Percentiles rank a stretch among this genome's conserved stretches.
Evolutionary conservation across 37 sponge, comb jelly and placozoan species (phyloP).

Genomic region (Spongia lamella): DNA sequence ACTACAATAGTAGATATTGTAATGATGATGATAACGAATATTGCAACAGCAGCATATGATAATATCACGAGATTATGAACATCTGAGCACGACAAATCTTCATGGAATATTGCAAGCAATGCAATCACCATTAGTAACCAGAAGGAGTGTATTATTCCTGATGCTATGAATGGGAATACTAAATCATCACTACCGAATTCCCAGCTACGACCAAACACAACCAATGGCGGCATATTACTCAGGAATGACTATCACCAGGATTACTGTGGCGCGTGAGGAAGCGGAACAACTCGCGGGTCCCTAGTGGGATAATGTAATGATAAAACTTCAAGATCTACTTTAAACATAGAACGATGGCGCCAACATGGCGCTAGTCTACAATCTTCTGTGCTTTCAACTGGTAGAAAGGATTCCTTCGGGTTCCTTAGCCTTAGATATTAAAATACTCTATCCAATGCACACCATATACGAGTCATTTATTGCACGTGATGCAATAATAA

Average conservation of each 20-base stretch:
- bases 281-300: no score
- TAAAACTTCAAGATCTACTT: no score
- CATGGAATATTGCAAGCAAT: constrained; percentile 36
- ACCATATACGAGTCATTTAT: background rate
- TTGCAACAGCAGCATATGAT: constrained; percentile 22
- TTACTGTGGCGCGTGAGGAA: no score
- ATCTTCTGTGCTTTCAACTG: no score
- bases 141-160: constrained; percentile 16
- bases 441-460: no score
- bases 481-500: background rate
- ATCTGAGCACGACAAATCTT: constrained; percentile 35
- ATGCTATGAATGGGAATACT: constrained; percentile 49
- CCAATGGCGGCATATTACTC: constrained; percentile 71
- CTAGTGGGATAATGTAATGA: no score
- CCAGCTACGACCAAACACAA: constrained; percentile 72
- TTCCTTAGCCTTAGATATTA: no score
- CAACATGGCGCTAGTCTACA: no score
- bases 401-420: no score
- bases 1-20: constrained; percentile 33
- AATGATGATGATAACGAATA: constrained; percentile 23
- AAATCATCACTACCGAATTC: constrained; percentile 82
- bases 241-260: background rate
- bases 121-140: constrained; percentile 38
- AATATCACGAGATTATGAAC: constrained; percentile 36
- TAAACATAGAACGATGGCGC: no score